Conservation (phyloP, 2,888 invertebrate genomes). For the Oligia latruncula region DNA sequence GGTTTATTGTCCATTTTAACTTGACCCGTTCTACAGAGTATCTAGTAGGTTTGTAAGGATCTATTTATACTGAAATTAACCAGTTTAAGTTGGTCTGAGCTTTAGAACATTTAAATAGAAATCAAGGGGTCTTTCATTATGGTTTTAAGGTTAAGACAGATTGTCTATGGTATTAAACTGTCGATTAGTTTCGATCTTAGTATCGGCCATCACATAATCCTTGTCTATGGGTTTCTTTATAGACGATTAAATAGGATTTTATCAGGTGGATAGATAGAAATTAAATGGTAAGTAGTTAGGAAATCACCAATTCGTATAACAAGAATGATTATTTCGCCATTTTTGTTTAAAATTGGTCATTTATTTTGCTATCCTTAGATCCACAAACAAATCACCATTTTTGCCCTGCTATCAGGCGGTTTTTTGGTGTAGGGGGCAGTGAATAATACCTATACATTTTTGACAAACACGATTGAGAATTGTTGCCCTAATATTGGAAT, state of each 20-base stretch:
- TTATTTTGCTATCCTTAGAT: neutral
- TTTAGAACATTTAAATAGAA: slow-evolving; percentile 14
- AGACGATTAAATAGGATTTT: slow-evolving; percentile 28
- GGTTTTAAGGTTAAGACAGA: slow-evolving; percentile 25
- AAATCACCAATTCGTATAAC: slow-evolving; percentile 18
- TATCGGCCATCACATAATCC: slow-evolving; percentile 42
- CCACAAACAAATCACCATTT: too few relatives aligned
- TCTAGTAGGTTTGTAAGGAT: slow-evolving; percentile 23
- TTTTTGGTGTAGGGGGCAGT: too few relatives aligned
- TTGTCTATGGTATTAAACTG: slow-evolving; percentile 29
- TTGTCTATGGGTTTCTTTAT: slow-evolving; percentile 43
- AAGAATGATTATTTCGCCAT: neutral
- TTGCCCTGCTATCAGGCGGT: too few relatives aligned
- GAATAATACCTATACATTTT: too few relatives aligned
- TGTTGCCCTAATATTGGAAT: neutral
- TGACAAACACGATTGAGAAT: neutral
- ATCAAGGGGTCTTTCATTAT: slow-evolving; percentile 33
- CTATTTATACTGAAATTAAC: neutral
- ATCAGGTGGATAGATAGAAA: slow-evolving; percentile 1
- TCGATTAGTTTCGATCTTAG: slow-evolving; percentile 44
- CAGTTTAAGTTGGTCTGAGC: slow-evolving; percentile 33
- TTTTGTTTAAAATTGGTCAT: neutral
- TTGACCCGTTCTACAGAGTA: slow-evolving; percentile 35
- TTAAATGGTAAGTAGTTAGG: slow-evolving; percentile 8
- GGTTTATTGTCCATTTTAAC: slow-evolving; percentile 53